phyloP scores from a whole-genome alignment of 2,888 invertebrate species.

The Orthonychiurus folsomi region DNA sequence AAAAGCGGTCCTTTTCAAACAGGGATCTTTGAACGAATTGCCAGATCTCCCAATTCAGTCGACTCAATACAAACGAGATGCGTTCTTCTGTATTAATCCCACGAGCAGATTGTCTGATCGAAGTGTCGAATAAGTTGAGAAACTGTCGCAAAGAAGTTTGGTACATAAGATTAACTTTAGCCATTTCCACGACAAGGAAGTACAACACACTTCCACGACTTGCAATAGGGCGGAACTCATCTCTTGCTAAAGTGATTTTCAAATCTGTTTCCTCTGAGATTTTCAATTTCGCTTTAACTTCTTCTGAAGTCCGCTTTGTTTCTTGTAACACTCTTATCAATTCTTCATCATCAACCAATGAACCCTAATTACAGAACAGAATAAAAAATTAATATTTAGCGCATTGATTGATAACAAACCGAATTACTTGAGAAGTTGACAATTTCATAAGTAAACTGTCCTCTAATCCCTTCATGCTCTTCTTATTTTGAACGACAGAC shows the following conservation, averaged over 20 bases:
- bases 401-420: not conserved
- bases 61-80: constrained; percentile 76
- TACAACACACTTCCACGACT: constrained; percentile 88
- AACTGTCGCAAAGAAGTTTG: constrained; percentile 94
- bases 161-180: constrained; percentile 91
- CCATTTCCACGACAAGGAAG: constrained; percentile 95
- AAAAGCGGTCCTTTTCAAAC: constrained; percentile 81
- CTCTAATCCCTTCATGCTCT: constrained; percentile 91
- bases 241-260: constrained; percentile 85
- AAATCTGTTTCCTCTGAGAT: constrained; percentile 88
- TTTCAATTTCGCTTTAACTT: constrained; percentile 85
- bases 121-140: constrained; percentile 82
- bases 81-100: constrained; percentile 75
- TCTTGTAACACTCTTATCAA: constrained; percentile 79
- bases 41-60: constrained; percentile 86
- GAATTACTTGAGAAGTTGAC: constrained; percentile 65
- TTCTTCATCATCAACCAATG: constrained; percentile 90
- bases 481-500: constrained; percentile 91
- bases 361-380: constrained; percentile 56
- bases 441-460: constrained; percentile 82
- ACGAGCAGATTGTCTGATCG: constrained; percentile 70
- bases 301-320: constrained; percentile 81
- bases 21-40: constrained; percentile 82
- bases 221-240: constrained; percentile 92
- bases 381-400: not conserved